phyloP scores from a whole-genome alignment of 2,113 vertebrate genomes.

The Lagenorhynchus albirostris region DNA sequence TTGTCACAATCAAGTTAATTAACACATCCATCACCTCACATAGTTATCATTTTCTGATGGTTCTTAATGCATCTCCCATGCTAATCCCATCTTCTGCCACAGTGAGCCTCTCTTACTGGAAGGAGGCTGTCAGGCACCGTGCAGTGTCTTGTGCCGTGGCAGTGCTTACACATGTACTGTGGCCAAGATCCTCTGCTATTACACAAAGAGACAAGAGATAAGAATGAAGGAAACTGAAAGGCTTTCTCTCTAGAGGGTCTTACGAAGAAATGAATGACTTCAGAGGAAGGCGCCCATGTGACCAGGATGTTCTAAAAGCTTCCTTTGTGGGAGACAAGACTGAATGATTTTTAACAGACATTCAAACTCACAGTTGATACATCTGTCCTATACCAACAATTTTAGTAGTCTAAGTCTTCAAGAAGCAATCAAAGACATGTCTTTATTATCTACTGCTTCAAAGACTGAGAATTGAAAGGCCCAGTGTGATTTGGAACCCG shows the following conservation, averaged over 20 bases:
- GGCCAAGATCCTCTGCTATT: not conserved
- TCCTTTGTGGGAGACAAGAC: not conserved
- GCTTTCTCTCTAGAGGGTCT: not conserved
- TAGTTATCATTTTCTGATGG: not conserved
- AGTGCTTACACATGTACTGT: not conserved
- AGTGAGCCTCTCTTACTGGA: not conserved
- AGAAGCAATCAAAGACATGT: not conserved
- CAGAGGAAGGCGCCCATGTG: not conserved
- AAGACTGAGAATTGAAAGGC: slow-evolving; percentile 24
- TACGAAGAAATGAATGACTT: not conserved
- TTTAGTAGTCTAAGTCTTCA: not conserved
- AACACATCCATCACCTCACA: not conserved
- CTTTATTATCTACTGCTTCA: not conserved
- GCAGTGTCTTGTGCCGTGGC: not conserved
- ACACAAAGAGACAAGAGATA: not conserved
- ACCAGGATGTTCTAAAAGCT: not conserved
- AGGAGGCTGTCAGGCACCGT: not conserved
- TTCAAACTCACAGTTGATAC: not conserved
- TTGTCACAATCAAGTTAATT: too few species aligned
- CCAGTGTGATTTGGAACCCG: slow-evolving; percentile 44
- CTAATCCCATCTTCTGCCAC: not conserved
- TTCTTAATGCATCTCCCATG: not conserved
- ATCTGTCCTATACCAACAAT: not conserved
- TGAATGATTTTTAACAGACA: not conserved
- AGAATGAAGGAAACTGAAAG: not conserved